phyloP scores from a whole-genome alignment of 30 jellyfish, hydroid and myxozoan species.

The Turritopsis dohrnii region DNA sequence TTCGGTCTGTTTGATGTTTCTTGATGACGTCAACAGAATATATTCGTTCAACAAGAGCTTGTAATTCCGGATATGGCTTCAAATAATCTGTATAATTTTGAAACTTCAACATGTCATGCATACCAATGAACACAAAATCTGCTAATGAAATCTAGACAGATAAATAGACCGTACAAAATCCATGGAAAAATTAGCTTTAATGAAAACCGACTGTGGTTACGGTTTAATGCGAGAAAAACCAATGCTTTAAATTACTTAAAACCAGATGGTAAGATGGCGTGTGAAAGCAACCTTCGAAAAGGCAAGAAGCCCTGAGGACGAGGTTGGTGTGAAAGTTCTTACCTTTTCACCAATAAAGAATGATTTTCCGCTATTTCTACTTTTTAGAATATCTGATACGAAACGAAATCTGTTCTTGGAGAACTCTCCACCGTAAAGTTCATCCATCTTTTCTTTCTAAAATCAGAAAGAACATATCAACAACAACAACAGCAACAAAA shows the following conservation, averaged over 20 bases:
- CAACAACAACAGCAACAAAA: too few relatives aligned
- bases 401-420: neutral
- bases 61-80: neutral
- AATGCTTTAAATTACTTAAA: too few relatives aligned
- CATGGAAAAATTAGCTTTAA: neutral
- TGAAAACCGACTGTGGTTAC: too few relatives aligned
- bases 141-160: neutral
- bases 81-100: neutral
- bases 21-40: neutral
- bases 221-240: too few relatives aligned
- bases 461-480: neutral
- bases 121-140: neutral
- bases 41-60: neutral
- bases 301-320: neutral
- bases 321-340: neutral
- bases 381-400: neutral
- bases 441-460: neutral
- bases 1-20: neutral
- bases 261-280: too few relatives aligned
- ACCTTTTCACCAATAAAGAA: neutral
- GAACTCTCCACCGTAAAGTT: neutral
- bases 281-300: neutral
- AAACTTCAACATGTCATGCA: neutral
- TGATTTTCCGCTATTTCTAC: neutral
- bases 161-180: neutral